Conservation (phyloP, 2,797 vertebrate species). For the Scolopax rusticola region DNA sequence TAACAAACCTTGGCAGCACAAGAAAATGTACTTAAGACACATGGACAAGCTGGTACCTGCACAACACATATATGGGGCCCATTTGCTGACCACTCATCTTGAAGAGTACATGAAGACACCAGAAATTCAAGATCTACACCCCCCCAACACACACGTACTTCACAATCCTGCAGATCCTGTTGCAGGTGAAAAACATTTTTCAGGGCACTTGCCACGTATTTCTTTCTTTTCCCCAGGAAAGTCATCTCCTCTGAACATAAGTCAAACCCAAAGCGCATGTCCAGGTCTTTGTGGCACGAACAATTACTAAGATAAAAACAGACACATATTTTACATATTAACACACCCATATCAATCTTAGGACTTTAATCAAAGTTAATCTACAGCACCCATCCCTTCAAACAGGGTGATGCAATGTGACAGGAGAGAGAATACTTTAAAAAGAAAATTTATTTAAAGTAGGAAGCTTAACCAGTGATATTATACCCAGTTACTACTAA, state of each 20-base stretch:
- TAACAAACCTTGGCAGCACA: neutral
- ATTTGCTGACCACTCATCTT: neutral
- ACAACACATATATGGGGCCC: neutral
- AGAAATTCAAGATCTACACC: neutral
- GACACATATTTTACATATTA: neutral
- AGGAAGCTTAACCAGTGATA: neutral
- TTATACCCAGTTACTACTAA: neutral
- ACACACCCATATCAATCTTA: neutral
- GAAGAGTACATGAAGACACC: neutral
- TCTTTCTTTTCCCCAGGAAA: conserved; percentile 84
- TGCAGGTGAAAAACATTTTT: conserved; percentile 81
- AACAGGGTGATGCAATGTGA: neutral
- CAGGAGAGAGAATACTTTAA: neutral
- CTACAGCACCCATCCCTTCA: neutral
- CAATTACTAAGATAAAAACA: conserved; percentile 52
- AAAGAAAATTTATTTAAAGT: neutral
- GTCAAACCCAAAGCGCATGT: conserved; percentile 85
- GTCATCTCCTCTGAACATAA: conserved; percentile 82
- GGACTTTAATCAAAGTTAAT: neutral
- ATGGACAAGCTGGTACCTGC: neutral
- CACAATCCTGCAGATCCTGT: conserved; percentile 70
- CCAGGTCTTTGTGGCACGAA: conserved; percentile 63
- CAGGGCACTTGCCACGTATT: conserved; percentile 77
- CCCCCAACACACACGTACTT: conserved; percentile 71
- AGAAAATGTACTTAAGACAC: neutral